Conservation (phyloP, 2,113 vertebrate species). For the Oenanthe melanoleuca region DNA sequence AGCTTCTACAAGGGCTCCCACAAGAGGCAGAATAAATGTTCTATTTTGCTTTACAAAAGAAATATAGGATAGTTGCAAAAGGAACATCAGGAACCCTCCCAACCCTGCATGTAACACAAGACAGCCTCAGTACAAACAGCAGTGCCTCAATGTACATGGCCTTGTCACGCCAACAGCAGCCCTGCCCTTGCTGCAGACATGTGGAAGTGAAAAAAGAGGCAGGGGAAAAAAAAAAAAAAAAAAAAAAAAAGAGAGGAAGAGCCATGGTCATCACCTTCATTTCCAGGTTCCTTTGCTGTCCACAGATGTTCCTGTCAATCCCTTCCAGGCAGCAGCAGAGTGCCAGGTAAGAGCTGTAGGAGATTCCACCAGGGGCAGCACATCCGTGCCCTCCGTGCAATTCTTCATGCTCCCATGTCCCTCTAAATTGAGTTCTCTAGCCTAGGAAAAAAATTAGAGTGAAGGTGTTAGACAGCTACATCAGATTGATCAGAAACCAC, state of each 20-base stretch:
- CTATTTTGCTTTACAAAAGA: not conserved
- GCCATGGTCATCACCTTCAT: slow-evolving; percentile 10
- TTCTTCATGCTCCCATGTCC: slow-evolving; percentile 28
- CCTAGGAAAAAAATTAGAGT: slow-evolving; percentile 13
- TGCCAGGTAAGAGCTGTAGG: not conserved
- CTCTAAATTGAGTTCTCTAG: not conserved
- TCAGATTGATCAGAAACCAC: not conserved
- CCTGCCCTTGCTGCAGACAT: not conserved
- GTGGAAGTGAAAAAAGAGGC: not conserved
- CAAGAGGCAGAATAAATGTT: not conserved
- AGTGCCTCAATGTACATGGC: not conserved
- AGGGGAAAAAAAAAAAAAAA: not conserved
- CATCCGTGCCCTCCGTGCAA: not conserved
- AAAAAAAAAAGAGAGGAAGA: not conserved
- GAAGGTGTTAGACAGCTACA: not conserved
- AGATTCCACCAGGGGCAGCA: not conserved
- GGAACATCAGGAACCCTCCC: not conserved
- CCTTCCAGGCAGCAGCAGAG: not conserved
- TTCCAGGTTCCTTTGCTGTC: not conserved
- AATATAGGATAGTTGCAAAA: not conserved
- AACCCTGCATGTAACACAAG: fast-evolving
- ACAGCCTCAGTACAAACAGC: not conserved
- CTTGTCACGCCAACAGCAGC: fast-evolving
- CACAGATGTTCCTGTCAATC: not conserved
- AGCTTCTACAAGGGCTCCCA: not conserved